Conservation (phyloP, 2,113 vertebrate genomes). For the Halcyon malimbica region DNA sequence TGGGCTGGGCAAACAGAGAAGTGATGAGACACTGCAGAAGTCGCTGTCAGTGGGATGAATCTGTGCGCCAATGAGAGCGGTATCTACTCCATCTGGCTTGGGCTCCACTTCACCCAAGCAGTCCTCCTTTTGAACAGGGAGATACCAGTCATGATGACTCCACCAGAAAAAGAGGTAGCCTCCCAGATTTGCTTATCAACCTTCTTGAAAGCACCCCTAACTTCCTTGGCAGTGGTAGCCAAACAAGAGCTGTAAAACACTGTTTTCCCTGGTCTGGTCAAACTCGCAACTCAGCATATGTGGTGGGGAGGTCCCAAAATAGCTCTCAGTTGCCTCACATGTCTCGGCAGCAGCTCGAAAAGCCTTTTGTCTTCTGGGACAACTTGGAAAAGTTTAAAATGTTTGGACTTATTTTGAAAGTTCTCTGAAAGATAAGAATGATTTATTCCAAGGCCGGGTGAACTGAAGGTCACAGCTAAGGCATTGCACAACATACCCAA, state of each 20-base stretch:
- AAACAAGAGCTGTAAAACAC: slow-evolving; percentile 9
- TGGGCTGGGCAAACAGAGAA: background rate
- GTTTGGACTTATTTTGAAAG: slow-evolving; percentile 50
- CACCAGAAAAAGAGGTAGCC: slow-evolving; percentile 2
- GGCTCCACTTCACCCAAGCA: background rate
- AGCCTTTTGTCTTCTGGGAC: slow-evolving; percentile 41
- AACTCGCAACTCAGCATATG: slow-evolving; percentile 51
- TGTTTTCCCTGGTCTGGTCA: slow-evolving; percentile 31
- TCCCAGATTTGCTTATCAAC: slow-evolving; percentile 24
- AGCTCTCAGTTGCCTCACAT: slow-evolving; percentile 34
- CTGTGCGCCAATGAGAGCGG: background rate
- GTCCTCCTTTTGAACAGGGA: slow-evolving; percentile 18
- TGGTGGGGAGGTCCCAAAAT: slow-evolving; percentile 48
- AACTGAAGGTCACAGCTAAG: slow-evolving; percentile 5
- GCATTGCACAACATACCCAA: slow-evolving; percentile 7
- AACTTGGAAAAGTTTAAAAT: slow-evolving; percentile 16
- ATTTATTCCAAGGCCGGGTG: background rate
- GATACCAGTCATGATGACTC: background rate
- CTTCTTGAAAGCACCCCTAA: slow-evolving; percentile 14
- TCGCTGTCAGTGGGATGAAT: background rate
- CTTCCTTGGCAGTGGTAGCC: slow-evolving; percentile 19
- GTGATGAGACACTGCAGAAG: background rate
- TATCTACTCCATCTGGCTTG: slow-evolving; percentile 37
- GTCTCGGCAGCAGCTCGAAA: background rate
- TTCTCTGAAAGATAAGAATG: slow-evolving; percentile 45